Evolutionary conservation across 2,888 invertebrate species (phyloP), one percentile per base, ranked within the genome.

Genomic region (Pseudolycoriella hygida): DNA sequence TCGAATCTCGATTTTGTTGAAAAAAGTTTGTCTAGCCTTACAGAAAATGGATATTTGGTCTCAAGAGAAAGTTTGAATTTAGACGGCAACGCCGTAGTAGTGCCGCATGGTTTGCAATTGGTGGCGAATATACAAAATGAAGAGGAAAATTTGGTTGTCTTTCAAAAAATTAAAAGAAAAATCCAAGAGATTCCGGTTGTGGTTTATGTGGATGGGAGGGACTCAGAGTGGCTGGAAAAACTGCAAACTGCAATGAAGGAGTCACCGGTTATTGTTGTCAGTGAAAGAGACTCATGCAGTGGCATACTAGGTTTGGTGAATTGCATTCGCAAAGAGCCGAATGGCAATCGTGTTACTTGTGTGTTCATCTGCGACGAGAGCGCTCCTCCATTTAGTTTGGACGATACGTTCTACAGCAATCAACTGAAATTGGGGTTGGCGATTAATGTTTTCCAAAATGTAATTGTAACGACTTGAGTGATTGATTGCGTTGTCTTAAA

Each of bases 281-380:
- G 76, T 2, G 74, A 80, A 59, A 73, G 76, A 50, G 76, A 80
- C 45, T 68, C 70, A 2, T 66, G 76, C 8, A 85, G 73, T 57
- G 97, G 97, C n/a, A 68, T 93, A 1, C 60, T 90, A 17, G 97
- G 96, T 14, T 65, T 94, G 45, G 76, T 86, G 0, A 90, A 90
- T 54, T 93, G 93, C 60, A 60, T 96, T 20, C 71, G 82, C 47
- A 79, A 72, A 53, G 92, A 93, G 57, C 77, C 80, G 1, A 80
- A 81, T 50, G 82, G 84, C 41, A 72, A 74, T 51, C 59, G 73
- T 1, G 65, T 76, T 1, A 69, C 70, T 45, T 76, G 76, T 46
- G 60, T 85, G 6, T 69, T 80, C 31, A 73, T 84, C 45, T 60
- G 76, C 49, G 78, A 78, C 52, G 57, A 66, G 0, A 66, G 68